These are phyloP conservation scores for Scytalopus superciliaris DNA, from an alignment of 2,113 vertebrate species.

Conservation along the genomic window DNA sequence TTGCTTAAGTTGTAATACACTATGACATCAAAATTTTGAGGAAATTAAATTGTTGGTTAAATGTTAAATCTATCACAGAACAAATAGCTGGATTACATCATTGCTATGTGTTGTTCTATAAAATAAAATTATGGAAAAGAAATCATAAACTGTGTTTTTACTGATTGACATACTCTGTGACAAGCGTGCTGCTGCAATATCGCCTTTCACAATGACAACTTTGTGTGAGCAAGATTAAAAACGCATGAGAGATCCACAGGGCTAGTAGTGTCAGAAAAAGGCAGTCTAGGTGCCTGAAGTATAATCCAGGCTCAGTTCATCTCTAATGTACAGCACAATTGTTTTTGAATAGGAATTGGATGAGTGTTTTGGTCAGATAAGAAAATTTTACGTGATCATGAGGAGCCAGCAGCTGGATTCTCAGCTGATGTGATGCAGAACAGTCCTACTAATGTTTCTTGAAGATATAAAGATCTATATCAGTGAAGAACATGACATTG, in stretches of 20 bases:
- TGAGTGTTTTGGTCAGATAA: conserved; percentile 36
- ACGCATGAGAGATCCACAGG: background rate
- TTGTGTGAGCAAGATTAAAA: background rate
- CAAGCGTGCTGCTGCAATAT: background rate
- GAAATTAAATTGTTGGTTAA: background rate
- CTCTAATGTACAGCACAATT: background rate
- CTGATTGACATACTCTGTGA: background rate
- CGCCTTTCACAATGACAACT: background rate
- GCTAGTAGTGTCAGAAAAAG: background rate
- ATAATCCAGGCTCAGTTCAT: background rate
- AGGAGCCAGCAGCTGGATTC: background rate
- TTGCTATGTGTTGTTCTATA: background rate
- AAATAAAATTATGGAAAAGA: background rate
- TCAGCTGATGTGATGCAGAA: background rate
- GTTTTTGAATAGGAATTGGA: background rate
- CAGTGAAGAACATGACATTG: background rate
- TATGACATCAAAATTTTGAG: background rate
- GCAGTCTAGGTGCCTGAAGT: background rate
- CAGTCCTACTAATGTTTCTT: background rate
- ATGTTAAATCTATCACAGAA: background rate
- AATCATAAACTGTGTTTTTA: background rate
- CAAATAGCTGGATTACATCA: background rate
- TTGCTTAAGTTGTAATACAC: background rate
- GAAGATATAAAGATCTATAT: background rate
- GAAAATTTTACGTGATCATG: background rate